Evolutionary conservation across 2,113 vertebrate genomes (phyloP).

Genomic region (Martes martes): DNA sequence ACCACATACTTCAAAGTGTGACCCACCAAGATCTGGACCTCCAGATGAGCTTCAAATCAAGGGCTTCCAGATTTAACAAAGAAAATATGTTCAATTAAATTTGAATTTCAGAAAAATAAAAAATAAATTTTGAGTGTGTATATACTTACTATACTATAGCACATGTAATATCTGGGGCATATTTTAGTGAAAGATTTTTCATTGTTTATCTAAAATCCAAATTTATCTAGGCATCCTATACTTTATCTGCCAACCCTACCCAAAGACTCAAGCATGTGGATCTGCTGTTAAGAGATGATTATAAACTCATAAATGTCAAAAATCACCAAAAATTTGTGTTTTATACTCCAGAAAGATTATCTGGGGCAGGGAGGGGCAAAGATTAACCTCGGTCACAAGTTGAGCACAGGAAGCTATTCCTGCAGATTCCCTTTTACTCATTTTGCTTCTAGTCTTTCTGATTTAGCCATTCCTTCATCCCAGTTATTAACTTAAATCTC

Average conservation of each 20-base stretch:
- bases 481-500: not conserved
- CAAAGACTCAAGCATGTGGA: not conserved
- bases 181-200: not conserved
- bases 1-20: not conserved
- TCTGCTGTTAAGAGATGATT: not conserved
- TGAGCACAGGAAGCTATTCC: not conserved
- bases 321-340: not conserved
- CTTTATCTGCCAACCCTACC: not conserved
- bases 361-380: too few relatives aligned
- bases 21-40: not conserved
- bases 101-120: constrained; percentile 18
- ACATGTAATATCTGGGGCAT: not conserved
- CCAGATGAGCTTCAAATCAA: not conserved
- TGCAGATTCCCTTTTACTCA: not conserved
- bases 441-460: not conserved
- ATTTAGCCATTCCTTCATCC: not conserved
- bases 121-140: not conserved
- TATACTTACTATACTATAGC: not conserved
- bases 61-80: not conserved
- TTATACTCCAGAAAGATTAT: not conserved
- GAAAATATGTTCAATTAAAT: not conserved
- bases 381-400: not conserved
- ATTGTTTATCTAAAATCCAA: not conserved
- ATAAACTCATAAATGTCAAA: not conserved
- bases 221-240: not conserved